phyloP scores from a whole-genome alignment of 2,113 vertebrate species.

The Neodontobutis hainanensis region DNA sequence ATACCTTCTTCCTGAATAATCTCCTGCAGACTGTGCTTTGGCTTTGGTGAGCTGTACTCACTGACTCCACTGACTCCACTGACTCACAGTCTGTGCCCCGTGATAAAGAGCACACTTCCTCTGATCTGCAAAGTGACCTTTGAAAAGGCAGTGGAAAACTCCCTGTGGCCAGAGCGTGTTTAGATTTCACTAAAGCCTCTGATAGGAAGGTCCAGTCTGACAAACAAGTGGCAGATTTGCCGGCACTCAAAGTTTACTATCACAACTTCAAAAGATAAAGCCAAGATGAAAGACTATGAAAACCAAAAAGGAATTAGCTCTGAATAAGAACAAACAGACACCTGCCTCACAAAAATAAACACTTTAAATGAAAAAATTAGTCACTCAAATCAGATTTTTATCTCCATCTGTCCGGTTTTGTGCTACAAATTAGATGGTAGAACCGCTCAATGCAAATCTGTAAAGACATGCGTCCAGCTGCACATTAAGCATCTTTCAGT shows the following conservation, averaged over 20 bases:
- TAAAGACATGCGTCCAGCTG: no score
- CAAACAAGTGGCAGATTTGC: slow-evolving; percentile 49
- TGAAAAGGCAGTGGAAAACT: slow-evolving; percentile 51
- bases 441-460: no score
- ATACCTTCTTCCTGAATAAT: slow-evolving; percentile 51
- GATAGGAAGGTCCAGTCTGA: slow-evolving; percentile 40
- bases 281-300: no score
- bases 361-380: neutral
- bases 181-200: slow-evolving; percentile 49
- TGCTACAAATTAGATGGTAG: no score
- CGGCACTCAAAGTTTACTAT: slow-evolving; percentile 23
- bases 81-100: slow-evolving; percentile 59
- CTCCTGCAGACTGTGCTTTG: slow-evolving; percentile 52
- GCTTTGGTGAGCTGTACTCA: slow-evolving; percentile 65
- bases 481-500: no score
- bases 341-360: neutral
- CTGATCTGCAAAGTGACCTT: slow-evolving; percentile 66
- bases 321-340: neutral
- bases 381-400: no score
- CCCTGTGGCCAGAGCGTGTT: slow-evolving; percentile 58
- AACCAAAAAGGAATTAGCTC: no score
- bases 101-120: slow-evolving; percentile 70
- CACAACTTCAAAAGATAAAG: neutral
- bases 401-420: no score
- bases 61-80: slow-evolving; percentile 53